phyloP scores from a whole-genome alignment of 2,797 vertebrate species.

The Bucorvus abyssinicus region DNA sequence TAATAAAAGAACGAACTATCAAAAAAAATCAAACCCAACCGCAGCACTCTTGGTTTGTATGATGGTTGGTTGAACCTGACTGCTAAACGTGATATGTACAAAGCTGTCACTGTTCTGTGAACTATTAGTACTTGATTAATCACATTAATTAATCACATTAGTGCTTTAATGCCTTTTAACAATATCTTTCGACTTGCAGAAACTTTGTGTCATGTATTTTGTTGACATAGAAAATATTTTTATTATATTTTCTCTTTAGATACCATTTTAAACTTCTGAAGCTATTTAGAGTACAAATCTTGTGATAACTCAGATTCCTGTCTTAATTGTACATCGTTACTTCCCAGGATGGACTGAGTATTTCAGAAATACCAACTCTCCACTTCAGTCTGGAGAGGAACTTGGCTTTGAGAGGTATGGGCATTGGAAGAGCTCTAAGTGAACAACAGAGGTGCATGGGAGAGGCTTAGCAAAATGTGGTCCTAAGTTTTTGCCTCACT shows the following conservation, averaged over 20 bases:
- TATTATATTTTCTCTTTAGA: background rate
- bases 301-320: conserved; percentile 8
- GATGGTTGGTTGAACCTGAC: background rate
- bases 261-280: background rate
- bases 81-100: background rate
- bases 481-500: background rate
- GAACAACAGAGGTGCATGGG: background rate
- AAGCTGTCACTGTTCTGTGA: background rate
- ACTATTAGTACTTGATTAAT: background rate
- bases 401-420: background rate
- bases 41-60: background rate
- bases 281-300: background rate
- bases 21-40: no score
- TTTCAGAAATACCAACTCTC: background rate
- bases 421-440: background rate
- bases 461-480: background rate
- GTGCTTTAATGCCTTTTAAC: background rate
- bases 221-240: background rate
- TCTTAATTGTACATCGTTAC: background rate
- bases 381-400: background rate
- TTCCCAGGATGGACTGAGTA: background rate
- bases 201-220: background rate
- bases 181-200: background rate
- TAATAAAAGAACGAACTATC: background rate
- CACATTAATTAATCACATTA: background rate